Conservation (phyloP, 2,888 invertebrate species). For the Ypsolopha scabrella region DNA sequence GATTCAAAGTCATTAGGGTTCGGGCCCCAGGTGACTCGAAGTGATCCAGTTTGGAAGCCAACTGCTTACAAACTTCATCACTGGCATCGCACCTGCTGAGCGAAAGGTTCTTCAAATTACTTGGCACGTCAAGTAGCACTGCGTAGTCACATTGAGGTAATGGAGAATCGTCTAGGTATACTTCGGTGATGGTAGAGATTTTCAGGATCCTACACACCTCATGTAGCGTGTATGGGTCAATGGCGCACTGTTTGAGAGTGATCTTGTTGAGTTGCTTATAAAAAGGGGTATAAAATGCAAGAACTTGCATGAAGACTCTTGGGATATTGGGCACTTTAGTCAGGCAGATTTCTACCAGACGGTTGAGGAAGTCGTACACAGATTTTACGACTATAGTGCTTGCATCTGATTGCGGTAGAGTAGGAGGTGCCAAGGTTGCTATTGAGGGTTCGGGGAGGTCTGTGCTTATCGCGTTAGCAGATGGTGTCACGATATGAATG, state of each 20-base stretch:
- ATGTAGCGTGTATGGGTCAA: constrained; percentile 24
- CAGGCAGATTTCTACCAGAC: constrained; percentile 26
- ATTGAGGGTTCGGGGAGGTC: no score
- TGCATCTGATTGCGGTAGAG: no score
- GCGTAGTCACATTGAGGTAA: constrained; percentile 23
- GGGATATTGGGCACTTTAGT: constrained; percentile 17
- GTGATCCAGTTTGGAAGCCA: constrained; percentile 23
- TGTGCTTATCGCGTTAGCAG: no score
- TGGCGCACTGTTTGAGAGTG: constrained; percentile 19
- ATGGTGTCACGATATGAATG: no score
- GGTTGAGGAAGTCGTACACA: constrained; percentile 23
- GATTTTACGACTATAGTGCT: constrained; percentile 12
- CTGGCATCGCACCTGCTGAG: constrained; percentile 31
- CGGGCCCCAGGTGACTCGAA: constrained; percentile 19
- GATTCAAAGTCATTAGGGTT: constrained; percentile 29
- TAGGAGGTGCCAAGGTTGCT: no score
- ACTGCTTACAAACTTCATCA: constrained; percentile 24
- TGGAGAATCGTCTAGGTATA: constrained; percentile 30
- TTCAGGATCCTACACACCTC: constrained; percentile 30
- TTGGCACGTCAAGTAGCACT: constrained; percentile 20
- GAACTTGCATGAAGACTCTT: constrained; percentile 24
- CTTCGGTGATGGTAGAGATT: constrained; percentile 25
- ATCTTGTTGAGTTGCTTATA: constrained; percentile 23
- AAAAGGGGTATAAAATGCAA: constrained; percentile 18
- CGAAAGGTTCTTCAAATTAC: constrained; percentile 24